phyloP scores from a whole-genome alignment of 2,113 vertebrate species.

The Caretta caretta region DNA sequence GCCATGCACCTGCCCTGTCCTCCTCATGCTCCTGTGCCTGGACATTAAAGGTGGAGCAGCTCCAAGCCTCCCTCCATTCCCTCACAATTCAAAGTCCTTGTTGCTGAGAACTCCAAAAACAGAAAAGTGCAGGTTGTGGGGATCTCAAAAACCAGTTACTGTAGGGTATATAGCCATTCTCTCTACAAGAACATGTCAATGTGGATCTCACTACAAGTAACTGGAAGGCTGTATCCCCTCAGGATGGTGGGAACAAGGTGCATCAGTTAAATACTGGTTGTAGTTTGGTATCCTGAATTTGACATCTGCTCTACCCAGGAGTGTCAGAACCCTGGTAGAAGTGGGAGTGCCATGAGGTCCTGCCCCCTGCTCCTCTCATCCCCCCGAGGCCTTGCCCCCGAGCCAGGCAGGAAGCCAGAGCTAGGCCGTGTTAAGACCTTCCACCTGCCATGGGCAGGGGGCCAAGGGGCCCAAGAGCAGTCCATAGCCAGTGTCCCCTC shows the following conservation, averaged over 20 bases:
- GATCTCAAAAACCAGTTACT: fast-evolving
- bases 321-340: no score
- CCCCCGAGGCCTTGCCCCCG: no score
- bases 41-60: not conserved
- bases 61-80: not conserved
- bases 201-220: not conserved
- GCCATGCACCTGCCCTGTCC: not conserved
- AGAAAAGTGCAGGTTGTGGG: not conserved
- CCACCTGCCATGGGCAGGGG: no score
- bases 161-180: not conserved
- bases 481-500: no score
- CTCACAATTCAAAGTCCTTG: not conserved
- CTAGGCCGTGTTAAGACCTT: no score
- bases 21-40: not conserved
- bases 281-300: not conserved
- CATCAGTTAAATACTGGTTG: not conserved
- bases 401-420: no score
- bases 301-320: not conserved
- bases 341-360: no score
- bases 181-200: not conserved
- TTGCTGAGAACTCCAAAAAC: not conserved
- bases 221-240: not conserved
- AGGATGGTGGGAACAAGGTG: not conserved
- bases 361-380: no score
- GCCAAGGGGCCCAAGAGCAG: no score